These are phyloP conservation scores for Sebastolobus alascanus DNA, from an alignment of 2,797 vertebrate genomes.

Conservation along the genomic window DNA sequence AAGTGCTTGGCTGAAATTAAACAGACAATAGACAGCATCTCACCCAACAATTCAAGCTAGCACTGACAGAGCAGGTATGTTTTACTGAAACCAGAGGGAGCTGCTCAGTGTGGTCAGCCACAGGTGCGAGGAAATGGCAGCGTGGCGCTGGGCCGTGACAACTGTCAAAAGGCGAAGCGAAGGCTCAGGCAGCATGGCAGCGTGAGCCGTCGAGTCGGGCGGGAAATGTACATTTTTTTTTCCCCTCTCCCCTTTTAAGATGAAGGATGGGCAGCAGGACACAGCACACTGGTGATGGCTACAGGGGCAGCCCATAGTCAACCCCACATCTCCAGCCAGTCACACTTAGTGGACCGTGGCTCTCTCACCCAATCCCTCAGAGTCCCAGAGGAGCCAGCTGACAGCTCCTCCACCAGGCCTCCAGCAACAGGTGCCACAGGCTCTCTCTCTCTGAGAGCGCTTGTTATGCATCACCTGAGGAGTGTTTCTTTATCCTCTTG, in stretches of 20 bases:
- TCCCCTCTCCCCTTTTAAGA: conserved; percentile 31
- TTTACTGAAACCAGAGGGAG: conserved; percentile 71
- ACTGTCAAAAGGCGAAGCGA: conserved; percentile 73
- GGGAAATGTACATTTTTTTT: conserved; percentile 61
- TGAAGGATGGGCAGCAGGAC: conserved; percentile 56
- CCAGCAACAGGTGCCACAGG: conserved; percentile 71
- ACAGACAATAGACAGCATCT: conserved; percentile 36
- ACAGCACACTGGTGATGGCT: conserved; percentile 48
- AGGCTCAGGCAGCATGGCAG: conserved; percentile 66
- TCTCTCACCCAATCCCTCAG: conserved; percentile 70
- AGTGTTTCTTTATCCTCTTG: conserved; percentile 31
- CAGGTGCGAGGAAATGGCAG: conserved; percentile 68
- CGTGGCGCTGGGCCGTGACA: conserved; percentile 63
- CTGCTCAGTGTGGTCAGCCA: conserved; percentile 70
- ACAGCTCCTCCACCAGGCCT: conserved; percentile 61
- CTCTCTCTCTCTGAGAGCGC: conserved; percentile 25
- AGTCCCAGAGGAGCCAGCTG: conserved; percentile 59
- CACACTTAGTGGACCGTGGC: conserved; percentile 73
- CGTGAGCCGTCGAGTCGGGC: conserved; percentile 48
- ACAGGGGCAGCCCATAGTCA: conserved; percentile 58
- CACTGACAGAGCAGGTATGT: conserved; percentile 30
- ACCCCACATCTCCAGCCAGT: conserved; percentile 64
- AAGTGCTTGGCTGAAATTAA: conserved; percentile 17
- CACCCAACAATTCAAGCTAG: conserved; percentile 34
- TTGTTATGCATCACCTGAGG: conserved; percentile 40